A percentile compares a stretch with the other conserved stretches of the same genome.
Conservation (phyloP, 2,113 vertebrate genomes). For the Vulpes vulpes region DNA sequence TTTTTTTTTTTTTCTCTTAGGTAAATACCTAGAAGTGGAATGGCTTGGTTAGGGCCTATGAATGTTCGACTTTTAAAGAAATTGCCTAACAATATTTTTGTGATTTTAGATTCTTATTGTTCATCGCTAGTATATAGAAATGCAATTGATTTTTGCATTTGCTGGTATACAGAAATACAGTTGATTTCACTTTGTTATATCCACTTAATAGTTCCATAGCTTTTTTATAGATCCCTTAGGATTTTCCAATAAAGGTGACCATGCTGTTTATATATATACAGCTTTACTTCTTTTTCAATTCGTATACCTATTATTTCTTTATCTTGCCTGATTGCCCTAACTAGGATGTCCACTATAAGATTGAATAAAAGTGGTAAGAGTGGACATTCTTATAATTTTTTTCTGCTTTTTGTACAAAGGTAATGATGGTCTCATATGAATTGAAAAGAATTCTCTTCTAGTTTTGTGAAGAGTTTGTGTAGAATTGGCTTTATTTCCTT, state of each 20-base stretch:
- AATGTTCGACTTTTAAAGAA: slow-evolving; percentile 47
- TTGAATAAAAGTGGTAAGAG: background rate
- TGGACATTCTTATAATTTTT: background rate
- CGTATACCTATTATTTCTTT: background rate
- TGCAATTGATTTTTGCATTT: background rate
- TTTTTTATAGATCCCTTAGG: background rate
- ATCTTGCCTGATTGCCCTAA: background rate
- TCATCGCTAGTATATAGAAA: background rate
- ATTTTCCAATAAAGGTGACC: background rate
- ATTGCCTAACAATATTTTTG: background rate
- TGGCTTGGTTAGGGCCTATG: background rate
- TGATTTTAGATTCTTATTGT: slow-evolving; percentile 47
- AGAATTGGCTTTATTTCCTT: slow-evolving; percentile 30
- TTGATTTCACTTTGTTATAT: background rate
- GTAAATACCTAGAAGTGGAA: background rate
- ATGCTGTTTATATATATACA: background rate
- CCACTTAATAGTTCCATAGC: background rate
- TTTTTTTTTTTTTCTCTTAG: background rate
- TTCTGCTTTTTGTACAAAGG: background rate
- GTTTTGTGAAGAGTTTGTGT: background rate
- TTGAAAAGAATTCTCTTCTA: background rate
- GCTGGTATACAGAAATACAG: background rate
- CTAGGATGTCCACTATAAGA: background rate
- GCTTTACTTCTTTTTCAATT: background rate
- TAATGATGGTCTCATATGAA: background rate